Base-by-base conservation (phyloP, 2,113 vertebrate species). In the Gopherus flavomarginatus region DNA sequence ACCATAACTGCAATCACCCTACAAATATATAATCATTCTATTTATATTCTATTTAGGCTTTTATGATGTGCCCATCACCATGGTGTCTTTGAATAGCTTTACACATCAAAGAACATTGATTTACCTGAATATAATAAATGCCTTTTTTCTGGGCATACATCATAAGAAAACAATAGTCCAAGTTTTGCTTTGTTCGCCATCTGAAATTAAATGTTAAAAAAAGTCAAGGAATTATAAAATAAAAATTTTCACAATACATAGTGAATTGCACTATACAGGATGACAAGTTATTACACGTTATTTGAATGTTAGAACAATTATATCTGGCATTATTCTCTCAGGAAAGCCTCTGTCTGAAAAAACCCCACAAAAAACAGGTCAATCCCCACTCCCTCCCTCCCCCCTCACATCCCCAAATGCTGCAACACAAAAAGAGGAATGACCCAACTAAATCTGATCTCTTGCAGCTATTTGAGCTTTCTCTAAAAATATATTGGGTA, bases 91-190 rank as follows among this genome's bases (percentile, higher is more conserved):
- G 19, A 92, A 93, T 93, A 91, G 72, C 49, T 83, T 87, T 88
- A 92, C 93, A 85, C 83, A 83, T 94, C 19, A 94, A 69, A 96
- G 29, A 86, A 47, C 17, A 87, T 3, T 54, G 89, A 83, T 88
- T 97, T 99, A 99, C 99, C 99, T 99, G 99, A 93, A 99, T 99
- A 92, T 99, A 99, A 97, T 99, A 99, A 96, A 99, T 98, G 2
- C 99, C 99, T 97, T 99, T 99, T 97, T 98, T 99, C 97, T 99
- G 99, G 72, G 99, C 99, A 89, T 99, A 99, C 99, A 99, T 99
- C 99, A 99, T 99, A 91, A 99, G 98, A 97, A 99, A 99, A 96
- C 99, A 99, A 94, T 99, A 99, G 97, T 99, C 99, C 97, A 99
- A 97, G 96, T 99, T 99, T 97, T 99, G 99, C 95, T 99, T 99